Percentiles rank a stretch among this genome's conserved stretches.
These are phyloP conservation scores for Patella pellucida DNA, from an alignment of 2,888 invertebrate species.

Conservation along the genomic window DNA sequence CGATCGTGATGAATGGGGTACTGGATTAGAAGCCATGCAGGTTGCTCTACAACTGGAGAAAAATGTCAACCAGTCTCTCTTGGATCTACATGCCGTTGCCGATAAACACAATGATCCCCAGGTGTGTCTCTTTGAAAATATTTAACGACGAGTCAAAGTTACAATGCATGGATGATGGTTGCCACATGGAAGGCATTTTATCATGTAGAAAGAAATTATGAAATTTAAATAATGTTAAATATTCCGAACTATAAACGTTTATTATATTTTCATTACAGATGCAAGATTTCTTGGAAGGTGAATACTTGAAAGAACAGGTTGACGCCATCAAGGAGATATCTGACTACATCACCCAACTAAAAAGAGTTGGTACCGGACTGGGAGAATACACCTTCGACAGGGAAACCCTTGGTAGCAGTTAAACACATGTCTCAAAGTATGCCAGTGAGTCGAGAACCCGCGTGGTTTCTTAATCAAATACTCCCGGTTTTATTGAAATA, in stretches of 20 bases:
- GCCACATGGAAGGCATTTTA: neutral
- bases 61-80: conserved; percentile 81
- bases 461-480: neutral
- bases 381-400: conserved; percentile 76
- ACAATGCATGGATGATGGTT: too few relatives aligned
- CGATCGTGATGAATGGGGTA: conserved; percentile 78
- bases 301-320: conserved; percentile 74
- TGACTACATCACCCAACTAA: conserved; percentile 80
- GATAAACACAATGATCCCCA: conserved; percentile 79
- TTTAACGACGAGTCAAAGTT: too few relatives aligned
- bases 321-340: conserved; percentile 77
- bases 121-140: conserved; percentile 52
- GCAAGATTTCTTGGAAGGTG: conserved; percentile 80
- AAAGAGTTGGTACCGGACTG: conserved; percentile 75
- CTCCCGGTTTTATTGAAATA: neutral
- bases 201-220: neutral
- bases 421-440: neutral
- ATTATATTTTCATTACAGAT: conserved; percentile 70
- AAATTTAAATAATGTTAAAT: neutral
- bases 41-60: conserved; percentile 84
- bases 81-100: conserved; percentile 79
- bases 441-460: neutral
- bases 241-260: neutral
- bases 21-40: conserved; percentile 80
- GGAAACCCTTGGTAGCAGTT: conserved; percentile 59